These are phyloP conservation scores for Bagarius yarrelli DNA, from an alignment of 2,113 vertebrate species.

Conservation along the genomic window DNA sequence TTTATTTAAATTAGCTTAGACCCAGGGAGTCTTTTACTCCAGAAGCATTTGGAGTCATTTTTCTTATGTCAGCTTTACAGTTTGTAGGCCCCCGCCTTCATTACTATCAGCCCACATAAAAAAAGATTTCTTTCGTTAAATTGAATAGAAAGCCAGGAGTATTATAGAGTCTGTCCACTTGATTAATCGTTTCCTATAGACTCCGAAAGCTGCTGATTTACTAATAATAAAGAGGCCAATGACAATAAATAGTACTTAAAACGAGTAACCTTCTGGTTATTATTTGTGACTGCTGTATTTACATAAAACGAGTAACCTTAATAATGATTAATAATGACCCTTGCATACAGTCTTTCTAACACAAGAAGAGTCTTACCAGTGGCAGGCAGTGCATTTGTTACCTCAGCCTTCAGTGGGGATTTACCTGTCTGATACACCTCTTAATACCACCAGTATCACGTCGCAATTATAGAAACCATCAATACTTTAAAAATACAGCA, in stretches of 20 bases:
- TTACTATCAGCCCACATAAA: slow-evolving; percentile 3
- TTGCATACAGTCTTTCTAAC: too few relatives aligned
- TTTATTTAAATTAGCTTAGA: background rate
- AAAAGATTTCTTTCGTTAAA: background rate
- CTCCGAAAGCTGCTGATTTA: background rate
- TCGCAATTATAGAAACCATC: too few relatives aligned
- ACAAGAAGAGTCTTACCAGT: too few relatives aligned
- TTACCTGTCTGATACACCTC: too few relatives aligned
- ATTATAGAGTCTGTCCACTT: slow-evolving; percentile 5
- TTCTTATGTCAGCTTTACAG: slow-evolving; percentile 3
- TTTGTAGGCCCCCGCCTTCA: background rate
- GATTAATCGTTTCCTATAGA: background rate
- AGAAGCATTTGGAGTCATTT: background rate
- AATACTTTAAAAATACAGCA: too few relatives aligned
- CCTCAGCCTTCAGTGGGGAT: too few relatives aligned
- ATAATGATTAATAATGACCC: too few relatives aligned
- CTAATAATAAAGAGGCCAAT: background rate
- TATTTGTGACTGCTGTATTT: background rate
- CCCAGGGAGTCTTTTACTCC: background rate
- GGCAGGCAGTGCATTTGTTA: too few relatives aligned
- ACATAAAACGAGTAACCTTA: too few relatives aligned
- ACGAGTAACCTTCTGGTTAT: background rate
- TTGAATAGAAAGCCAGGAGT: too few relatives aligned
- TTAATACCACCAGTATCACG: too few relatives aligned
- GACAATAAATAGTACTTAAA: background rate